Evolutionary conservation across 2,888 invertebrate species (phyloP), one percentile per base, ranked within the genome.

Genomic region (Agrochola lychnidis): DNA sequence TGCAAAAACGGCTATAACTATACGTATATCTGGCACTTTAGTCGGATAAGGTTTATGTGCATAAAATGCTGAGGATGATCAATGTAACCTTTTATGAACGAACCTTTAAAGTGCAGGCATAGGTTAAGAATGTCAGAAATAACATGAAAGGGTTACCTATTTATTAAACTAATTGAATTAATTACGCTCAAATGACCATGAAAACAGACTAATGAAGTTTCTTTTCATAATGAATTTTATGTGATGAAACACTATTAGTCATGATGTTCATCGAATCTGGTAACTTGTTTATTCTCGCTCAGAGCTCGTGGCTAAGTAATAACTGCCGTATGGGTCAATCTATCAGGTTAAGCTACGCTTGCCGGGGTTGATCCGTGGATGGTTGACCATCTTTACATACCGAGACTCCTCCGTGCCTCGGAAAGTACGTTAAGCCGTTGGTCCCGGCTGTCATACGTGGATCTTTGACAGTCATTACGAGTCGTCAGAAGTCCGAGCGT

Each of bases 61-160:
- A 19, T 30, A 59, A 30, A 59, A 30, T 48, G 19, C 12, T 48
- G 4, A 48, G 19, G 12, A 25, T 19, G 4, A 30, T 30, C 19
- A 30, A 69, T 19, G 19, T 42, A 48, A 40, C 30, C 62, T 62
- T 25, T 62, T 19, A 53, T 62, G 42, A 76, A 76, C n/a, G 30
- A 61, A 42, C 30, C 74, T 62, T 42, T 42, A 53, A 62, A 76
- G 62, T 53, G 53, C 42, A 53, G 9, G 40, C 30, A 30, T 9
- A 53, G 9, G 16, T 7, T 12, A 61, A 42, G n/a, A 75, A 36
- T 53, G 3, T 30, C 62, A n/a, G 6, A 53, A 45, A 62, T 45
- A 74, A 76, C 30, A 42, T 62, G 30, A 45, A 75, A 45, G 53
- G 62, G 53, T 45, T 14, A 14, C 4, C 5, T 45, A 30, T 53